A percentile compares a stretch with the other conserved stretches of the same genome.
phyloP scores from a whole-genome alignment of 1,140 invertebrate genomes.

The Drosophila funebris region DNA sequence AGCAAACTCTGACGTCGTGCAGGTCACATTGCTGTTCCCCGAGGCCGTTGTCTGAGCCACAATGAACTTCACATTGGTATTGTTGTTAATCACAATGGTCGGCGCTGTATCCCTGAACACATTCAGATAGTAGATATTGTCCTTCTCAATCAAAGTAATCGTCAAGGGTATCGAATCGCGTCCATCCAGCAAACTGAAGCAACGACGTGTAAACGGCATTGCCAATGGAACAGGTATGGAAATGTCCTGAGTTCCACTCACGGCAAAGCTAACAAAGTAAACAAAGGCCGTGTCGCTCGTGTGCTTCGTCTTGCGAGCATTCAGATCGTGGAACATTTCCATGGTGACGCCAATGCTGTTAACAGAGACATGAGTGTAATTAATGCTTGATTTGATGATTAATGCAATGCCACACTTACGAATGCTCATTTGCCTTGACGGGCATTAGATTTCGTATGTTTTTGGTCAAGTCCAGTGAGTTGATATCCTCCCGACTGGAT shows the following conservation, averaged over 20 bases:
- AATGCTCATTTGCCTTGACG: not conserved
- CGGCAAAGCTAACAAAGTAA: slow-evolving; percentile 68
- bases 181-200: slow-evolving; percentile 71
- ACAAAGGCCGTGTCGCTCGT: slow-evolving; percentile 71
- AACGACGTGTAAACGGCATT: slow-evolving; percentile 68
- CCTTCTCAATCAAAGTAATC: slow-evolving; percentile 70
- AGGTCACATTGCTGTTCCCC: slow-evolving; percentile 73
- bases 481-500: slow-evolving; percentile 39
- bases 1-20: slow-evolving; percentile 64
- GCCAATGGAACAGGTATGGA: slow-evolving; percentile 73
- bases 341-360: slow-evolving; percentile 51
- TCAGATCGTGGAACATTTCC: slow-evolving; percentile 69
- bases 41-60: slow-evolving; percentile 75
- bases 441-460: slow-evolving; percentile 11
- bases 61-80: slow-evolving; percentile 71
- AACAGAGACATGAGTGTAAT: not conserved
- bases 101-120: slow-evolving; percentile 70
- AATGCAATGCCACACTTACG: slow-evolving; percentile 25
- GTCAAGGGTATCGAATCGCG: slow-evolving; percentile 67
- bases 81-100: slow-evolving; percentile 67
- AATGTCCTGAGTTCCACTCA: slow-evolving; percentile 33
- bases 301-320: slow-evolving; percentile 53
- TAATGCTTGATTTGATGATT: not conserved
- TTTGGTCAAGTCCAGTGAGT: slow-evolving; percentile 16
- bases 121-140: slow-evolving; percentile 68